A percentile compares a stretch with the other conserved stretches of the same genome.
phyloP scores from a whole-genome alignment of 2,113 vertebrate genomes.

The Castor canadensis region DNA sequence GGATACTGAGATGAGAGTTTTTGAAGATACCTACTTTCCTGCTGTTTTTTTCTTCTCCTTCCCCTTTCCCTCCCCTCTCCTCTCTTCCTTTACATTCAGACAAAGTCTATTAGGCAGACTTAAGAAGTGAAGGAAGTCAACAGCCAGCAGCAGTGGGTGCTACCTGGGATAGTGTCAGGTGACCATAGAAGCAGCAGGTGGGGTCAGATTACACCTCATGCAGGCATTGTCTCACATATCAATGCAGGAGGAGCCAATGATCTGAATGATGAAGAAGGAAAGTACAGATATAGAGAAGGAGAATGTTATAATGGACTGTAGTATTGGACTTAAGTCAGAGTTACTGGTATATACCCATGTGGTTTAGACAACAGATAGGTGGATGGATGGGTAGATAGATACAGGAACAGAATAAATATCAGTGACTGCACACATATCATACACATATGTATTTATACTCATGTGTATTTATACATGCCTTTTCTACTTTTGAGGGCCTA shows the following conservation, averaged over 20 bases:
- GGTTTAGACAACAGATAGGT: not conserved
- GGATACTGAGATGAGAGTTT: not conserved
- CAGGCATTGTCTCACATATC: fast-evolving
- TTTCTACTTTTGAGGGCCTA: not conserved
- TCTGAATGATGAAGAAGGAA: not conserved
- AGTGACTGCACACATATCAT: not conserved
- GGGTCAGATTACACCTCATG: fast-evolving
- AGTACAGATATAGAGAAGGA: not conserved
- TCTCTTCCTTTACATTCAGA: not conserved
- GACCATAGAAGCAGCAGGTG: not conserved
- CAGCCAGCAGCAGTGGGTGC: no score
- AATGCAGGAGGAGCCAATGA: fast-evolving
- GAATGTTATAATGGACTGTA: fast-evolving
- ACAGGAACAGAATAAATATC: not conserved
- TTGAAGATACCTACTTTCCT: not conserved
- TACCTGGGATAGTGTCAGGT: no score
- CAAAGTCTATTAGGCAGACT: not conserved
- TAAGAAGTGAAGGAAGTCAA: no score
- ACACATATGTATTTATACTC: no score
- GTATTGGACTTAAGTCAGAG: not conserved
- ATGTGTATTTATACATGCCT: not conserved
- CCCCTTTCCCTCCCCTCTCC: not conserved
- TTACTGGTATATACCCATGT: not conserved
- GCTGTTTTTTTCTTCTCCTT: no score
- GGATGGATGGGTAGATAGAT: no score